Evolutionary conservation across 2,888 invertebrate genomes (phyloP).

Genomic region (Erpobdella octoculata): DNA sequence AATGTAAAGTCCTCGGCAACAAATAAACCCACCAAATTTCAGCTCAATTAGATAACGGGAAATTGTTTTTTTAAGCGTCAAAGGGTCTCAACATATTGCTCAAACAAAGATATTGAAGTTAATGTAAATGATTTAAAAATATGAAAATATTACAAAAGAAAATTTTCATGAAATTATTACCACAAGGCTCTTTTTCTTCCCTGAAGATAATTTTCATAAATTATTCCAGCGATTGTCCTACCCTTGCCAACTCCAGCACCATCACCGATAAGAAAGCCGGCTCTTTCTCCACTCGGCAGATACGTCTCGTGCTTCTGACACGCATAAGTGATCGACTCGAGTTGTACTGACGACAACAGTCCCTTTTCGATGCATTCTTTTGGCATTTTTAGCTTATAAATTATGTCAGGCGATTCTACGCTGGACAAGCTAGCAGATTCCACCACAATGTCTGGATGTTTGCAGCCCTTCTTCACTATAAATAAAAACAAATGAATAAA

Average conservation of each 20-base stretch:
- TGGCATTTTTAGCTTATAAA: slow-evolving; percentile 66
- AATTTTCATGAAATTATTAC: too few relatives aligned
- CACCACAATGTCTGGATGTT: slow-evolving; percentile 94
- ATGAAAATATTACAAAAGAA: neutral
- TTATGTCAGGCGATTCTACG: slow-evolving; percentile 86
- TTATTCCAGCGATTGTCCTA: slow-evolving; percentile 91
- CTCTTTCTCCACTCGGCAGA: slow-evolving; percentile 77
- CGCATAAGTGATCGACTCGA: slow-evolving; percentile 93
- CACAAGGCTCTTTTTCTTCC: slow-evolving; percentile 92
- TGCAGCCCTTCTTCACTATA: slow-evolving; percentile 34
- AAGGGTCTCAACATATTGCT: neutral
- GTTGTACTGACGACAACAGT: slow-evolving; percentile 82
- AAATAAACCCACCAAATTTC: too few relatives aligned
- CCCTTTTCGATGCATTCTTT: slow-evolving; percentile 71
- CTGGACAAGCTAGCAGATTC: slow-evolving; percentile 95
- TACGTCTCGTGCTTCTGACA: slow-evolving; percentile 87
- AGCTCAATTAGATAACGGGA: too few relatives aligned
- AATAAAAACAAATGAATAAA: neutral
- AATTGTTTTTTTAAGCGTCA: too few relatives aligned
- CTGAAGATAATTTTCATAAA: slow-evolving; percentile 88
- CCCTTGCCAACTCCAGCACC: slow-evolving; percentile 64
- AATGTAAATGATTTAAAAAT: neutral
- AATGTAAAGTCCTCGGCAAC: too few relatives aligned
- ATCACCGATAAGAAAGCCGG: slow-evolving; percentile 93
- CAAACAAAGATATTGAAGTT: neutral